These are phyloP conservation scores for Malurus leucopterus DNA, from an alignment of 2,797 vertebrate species.

Conservation along the genomic window DNA sequence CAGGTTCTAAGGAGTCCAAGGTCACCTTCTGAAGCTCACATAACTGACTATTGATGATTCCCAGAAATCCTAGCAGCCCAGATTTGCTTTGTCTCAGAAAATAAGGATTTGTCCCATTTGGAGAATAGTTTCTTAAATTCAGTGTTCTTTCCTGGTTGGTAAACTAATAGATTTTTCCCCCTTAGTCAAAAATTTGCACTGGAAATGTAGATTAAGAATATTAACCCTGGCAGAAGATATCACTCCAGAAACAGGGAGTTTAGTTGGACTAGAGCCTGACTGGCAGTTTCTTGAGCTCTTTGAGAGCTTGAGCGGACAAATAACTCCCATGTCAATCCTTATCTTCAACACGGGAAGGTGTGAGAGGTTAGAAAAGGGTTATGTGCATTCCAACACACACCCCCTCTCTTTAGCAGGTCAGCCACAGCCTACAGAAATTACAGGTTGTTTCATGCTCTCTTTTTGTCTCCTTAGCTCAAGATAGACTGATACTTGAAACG, in stretches of 20 bases:
- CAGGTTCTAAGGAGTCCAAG: background rate
- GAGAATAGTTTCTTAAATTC: background rate
- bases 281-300: background rate
- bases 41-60: background rate
- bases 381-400: slow-evolving; percentile 26
- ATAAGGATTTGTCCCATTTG: background rate
- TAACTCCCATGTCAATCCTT: slow-evolving; percentile 17
- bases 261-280: background rate
- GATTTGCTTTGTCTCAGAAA: background rate
- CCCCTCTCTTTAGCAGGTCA: background rate
- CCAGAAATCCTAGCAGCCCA: background rate
- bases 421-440: slow-evolving; percentile 36
- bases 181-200: background rate
- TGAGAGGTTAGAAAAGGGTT: slow-evolving; percentile 36
- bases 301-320: slow-evolving; percentile 14
- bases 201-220: background rate
- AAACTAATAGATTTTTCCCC: background rate
- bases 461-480: background rate
- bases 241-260: background rate
- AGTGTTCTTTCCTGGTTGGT: background rate
- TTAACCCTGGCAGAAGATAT: background rate
- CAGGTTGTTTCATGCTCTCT: slow-evolving; percentile 34
- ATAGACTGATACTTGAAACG: background rate
- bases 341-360: background rate
- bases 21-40: background rate